These are phyloP conservation scores for Ciconia stormi DNA, from an alignment of 2,113 vertebrate species.

Conservation along the genomic window DNA sequence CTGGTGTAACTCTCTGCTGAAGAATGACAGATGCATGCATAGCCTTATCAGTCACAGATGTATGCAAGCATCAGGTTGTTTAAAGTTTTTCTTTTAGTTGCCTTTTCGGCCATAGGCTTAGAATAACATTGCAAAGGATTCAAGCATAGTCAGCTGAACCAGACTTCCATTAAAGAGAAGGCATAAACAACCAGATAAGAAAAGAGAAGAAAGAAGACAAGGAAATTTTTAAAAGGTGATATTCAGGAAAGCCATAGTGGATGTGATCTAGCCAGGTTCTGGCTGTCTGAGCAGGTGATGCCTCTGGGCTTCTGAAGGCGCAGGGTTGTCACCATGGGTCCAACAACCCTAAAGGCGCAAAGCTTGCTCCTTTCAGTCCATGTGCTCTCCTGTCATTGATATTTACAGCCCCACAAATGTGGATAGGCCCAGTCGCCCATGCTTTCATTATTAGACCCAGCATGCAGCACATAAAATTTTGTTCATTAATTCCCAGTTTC, in stretches of 20 bases:
- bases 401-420: slow-evolving; percentile 10
- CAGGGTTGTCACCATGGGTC: neutral
- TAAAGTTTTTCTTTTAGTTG: neutral
- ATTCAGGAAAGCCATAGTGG: neutral
- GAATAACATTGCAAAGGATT: slow-evolving; percentile 17
- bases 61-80: neutral
- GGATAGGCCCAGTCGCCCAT: neutral
- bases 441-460: slow-evolving; percentile 28
- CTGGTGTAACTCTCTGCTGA: neutral
- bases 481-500: slow-evolving; percentile 15
- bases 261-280: neutral
- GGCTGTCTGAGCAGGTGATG: neutral
- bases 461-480: slow-evolving; percentile 14
- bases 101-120: neutral
- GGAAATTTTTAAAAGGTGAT: neutral
- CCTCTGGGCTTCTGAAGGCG: neutral
- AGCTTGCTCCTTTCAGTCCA: neutral
- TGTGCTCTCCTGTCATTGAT: neutral
- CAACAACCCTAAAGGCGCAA: neutral
- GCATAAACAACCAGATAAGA: neutral
- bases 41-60: neutral
- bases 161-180: neutral
- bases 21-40: neutral
- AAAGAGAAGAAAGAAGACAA: neutral
- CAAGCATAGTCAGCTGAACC: neutral